Evolutionary conservation across 1,140 invertebrate species (phyloP).

Genomic region (Cherax quadricarinatus): DNA sequence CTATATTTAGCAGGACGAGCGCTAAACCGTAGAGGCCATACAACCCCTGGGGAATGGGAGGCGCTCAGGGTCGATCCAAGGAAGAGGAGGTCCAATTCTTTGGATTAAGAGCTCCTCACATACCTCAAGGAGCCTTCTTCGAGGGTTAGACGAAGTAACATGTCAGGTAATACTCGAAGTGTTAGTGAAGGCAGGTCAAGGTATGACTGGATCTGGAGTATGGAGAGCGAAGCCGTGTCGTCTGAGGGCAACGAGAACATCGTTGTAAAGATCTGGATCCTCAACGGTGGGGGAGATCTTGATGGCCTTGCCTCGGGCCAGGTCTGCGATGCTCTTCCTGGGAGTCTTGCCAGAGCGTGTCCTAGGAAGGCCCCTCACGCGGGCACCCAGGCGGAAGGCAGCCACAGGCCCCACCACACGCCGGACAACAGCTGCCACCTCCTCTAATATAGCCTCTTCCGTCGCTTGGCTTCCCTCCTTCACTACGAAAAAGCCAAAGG

Average conservation of each 20-base stretch:
- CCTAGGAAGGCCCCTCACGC: slow-evolving; percentile 87
- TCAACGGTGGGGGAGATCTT: slow-evolving; percentile 92
- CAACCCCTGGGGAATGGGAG: too few relatives aligned
- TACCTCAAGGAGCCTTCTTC: too few relatives aligned
- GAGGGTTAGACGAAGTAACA: too few relatives aligned
- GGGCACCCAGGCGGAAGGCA: slow-evolving; percentile 86
- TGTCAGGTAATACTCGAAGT: too few relatives aligned
- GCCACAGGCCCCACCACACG: slow-evolving; percentile 92
- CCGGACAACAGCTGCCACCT: slow-evolving; percentile 81
- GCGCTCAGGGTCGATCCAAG: neutral
- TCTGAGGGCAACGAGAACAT: slow-evolving; percentile 85
- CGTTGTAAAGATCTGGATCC: slow-evolving; percentile 88
- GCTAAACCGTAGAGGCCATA: too few relatives aligned
- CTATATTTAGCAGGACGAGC: too few relatives aligned
- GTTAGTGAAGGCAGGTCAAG: neutral
- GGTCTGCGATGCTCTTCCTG: slow-evolving; percentile 88
- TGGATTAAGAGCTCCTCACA: too few relatives aligned
- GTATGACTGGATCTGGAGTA: slow-evolving; percentile 66
- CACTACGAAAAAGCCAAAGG: slow-evolving; percentile 90
- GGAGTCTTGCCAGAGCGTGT: slow-evolving; percentile 89
- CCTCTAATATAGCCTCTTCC: slow-evolving; percentile 82
- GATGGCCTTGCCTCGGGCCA: slow-evolving; percentile 87
- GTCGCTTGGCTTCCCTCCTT: slow-evolving; percentile 81
- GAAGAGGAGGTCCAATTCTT: too few relatives aligned
- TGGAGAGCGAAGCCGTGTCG: slow-evolving; percentile 82